Base-by-base conservation (phyloP, 2,113 vertebrate genomes). In the Microcebus lehilahytsara region DNA sequence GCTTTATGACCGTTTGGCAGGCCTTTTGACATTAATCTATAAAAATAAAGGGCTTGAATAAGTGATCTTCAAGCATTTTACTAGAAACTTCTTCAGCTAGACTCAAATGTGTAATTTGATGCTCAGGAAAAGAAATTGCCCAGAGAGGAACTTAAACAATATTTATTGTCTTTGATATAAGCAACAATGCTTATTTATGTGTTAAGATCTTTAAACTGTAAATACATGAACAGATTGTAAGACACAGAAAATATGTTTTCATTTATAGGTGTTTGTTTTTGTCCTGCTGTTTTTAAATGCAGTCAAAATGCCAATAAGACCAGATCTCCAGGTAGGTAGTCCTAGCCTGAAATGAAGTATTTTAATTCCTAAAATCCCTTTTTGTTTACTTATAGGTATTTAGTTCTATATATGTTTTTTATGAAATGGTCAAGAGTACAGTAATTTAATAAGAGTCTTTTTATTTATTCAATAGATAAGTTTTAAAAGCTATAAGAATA, bases 251-350 rank as follows among this genome's bases (percentile, higher is more conserved):
- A 20, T 0, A 0, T 85, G 12, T 96, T 97, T 96, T 88, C 67
- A 96, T 96, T 97, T 56, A 80, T 80, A 98, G 97, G 92, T 98
- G 86, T 58, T 83, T 77, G 11, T 1, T 42, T 42, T 95, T 98
- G 90, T 89, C 71, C 64, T 97, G 32, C 66, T 56, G 46, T 92
- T 97, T 83, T 91, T 84, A 94, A 79, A 69, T 92, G 96, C 97
- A 96, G 40, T 16, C 92, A 97, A 97, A 98, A 99, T 99, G 99
- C 96, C 98, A 95, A 32, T 87, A 96, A 98, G 88, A 97, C 97
- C n/a, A 37, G 97, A 98, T 93, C 85, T 97, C 72, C 98, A 98
- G 98, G 98, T 99, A 98, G 75, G 98, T 98, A 85, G 22, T 94
- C 93, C 30, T 91, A 88, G 17, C 95, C 3, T 51, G 71, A 42